Conservation (phyloP, 2,888 invertebrate genomes). For the Drosophila cognata region DNA sequence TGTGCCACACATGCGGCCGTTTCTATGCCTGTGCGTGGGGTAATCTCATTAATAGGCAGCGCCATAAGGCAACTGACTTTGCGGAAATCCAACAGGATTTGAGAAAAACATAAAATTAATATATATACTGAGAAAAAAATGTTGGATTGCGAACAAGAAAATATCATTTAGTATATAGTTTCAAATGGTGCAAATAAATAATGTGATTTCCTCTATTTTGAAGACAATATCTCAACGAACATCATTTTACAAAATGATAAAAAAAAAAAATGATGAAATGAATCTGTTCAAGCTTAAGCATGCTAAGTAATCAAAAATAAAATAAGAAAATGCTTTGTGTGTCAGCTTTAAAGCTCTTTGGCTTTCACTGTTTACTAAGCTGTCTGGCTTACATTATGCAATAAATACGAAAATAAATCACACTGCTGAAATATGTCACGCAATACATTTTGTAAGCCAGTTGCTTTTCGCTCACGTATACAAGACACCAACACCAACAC, state of each 20-base stretch:
- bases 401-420: constrained; percentile 11
- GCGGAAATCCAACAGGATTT: constrained; percentile 8
- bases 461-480: constrained; percentile 8
- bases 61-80: constrained; percentile 9
- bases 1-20: constrained; percentile 44
- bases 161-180: neutral
- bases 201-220: neutral
- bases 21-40: neutral
- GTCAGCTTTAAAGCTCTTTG: neutral
- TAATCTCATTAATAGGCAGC: constrained; percentile 54
- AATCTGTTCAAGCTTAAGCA: neutral
- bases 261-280: neutral
- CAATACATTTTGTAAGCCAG: constrained; percentile 9
- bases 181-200: neutral
- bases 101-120: neutral
- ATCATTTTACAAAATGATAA: neutral
- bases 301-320: neutral
- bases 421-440: constrained; percentile 9
- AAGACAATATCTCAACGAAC: neutral
- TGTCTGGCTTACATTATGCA: neutral
- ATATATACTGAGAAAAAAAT: neutral
- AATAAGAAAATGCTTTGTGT: neutral
- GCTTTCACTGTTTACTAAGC: neutral
- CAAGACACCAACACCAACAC: neutral
- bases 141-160: neutral